phyloP scores from a whole-genome alignment of 2,888 invertebrate genomes.

The Bembecia ichneumoniformis region DNA sequence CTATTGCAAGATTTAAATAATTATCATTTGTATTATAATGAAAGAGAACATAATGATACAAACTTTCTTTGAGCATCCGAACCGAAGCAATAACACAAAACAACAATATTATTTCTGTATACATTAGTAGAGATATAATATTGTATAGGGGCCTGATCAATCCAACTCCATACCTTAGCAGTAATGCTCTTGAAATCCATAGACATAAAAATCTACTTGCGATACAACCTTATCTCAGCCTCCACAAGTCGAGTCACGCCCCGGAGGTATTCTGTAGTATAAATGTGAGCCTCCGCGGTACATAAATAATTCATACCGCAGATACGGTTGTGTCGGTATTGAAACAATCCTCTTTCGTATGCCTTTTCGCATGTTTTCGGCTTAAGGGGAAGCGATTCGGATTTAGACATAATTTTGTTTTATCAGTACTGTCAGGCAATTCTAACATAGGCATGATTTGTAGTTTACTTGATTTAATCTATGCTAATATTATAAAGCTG shows the following conservation, averaged over 20 bases:
- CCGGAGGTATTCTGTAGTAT: slow-evolving; percentile 24
- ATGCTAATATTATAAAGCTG: no score
- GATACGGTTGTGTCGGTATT: slow-evolving; percentile 16
- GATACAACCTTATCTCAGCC: slow-evolving; percentile 2
- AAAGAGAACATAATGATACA: no score
- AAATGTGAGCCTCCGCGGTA: slow-evolving; percentile 22
- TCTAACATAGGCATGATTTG: no score
- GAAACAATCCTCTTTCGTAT: slow-evolving; percentile 22
- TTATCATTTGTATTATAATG: no score
- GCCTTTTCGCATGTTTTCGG: slow-evolving; percentile 31
- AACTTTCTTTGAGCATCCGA: no score
- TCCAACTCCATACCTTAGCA: neutral
- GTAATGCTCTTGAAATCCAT: neutral
- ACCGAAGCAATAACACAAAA: no score
- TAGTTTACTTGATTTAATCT: no score
- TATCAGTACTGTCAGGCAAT: no score
- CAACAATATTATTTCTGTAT: no score
- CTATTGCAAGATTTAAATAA: no score
- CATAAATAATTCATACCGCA: slow-evolving; percentile 52
- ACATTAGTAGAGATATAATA: no score
- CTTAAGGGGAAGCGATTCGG: slow-evolving; percentile 24
- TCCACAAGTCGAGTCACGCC: slow-evolving; percentile 37
- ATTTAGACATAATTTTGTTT: neutral
- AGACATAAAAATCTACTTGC: neutral
- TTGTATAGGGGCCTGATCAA: neutral